Evolutionary conservation across 2,888 invertebrate genomes (phyloP).

Genomic region (Drosophila austrosaltans): DNA sequence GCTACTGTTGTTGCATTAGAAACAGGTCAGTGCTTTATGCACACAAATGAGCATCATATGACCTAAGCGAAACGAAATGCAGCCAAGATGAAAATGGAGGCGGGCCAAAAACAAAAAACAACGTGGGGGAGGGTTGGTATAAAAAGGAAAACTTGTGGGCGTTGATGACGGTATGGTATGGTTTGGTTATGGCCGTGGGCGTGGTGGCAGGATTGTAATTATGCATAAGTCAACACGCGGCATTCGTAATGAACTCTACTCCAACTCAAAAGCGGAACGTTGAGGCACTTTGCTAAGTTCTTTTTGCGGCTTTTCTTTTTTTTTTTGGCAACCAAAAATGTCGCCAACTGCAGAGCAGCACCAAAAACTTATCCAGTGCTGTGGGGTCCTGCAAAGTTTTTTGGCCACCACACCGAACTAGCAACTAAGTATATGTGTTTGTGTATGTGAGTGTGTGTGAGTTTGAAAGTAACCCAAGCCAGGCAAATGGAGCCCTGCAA

Average conservation of each 20-base stretch:
- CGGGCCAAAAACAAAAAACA: not conserved
- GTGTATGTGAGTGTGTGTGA: slow-evolving; percentile 34
- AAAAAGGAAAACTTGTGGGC: slow-evolving; percentile 48
- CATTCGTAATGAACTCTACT: slow-evolving; percentile 78
- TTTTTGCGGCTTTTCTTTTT: slow-evolving; percentile 53
- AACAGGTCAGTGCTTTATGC: slow-evolving; percentile 77
- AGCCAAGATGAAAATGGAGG: slow-evolving; percentile 10
- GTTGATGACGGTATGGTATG: not conserved
- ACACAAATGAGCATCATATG: slow-evolving; percentile 79
- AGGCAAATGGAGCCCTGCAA: slow-evolving; percentile 44
- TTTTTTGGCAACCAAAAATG: slow-evolving; percentile 75
- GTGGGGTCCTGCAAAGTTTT: slow-evolving; percentile 55
- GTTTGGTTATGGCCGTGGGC: slow-evolving; percentile 22
- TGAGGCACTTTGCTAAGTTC: slow-evolving; percentile 68
- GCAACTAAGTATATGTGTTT: slow-evolving; percentile 19
- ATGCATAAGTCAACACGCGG: slow-evolving; percentile 79
- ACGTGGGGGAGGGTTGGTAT: not conserved
- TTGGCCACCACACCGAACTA: slow-evolving; percentile 38
- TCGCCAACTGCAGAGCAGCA: slow-evolving; percentile 67
- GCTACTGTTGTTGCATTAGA: slow-evolving; percentile 61
- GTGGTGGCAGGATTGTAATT: slow-evolving; percentile 68
- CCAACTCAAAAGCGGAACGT: slow-evolving; percentile 63
- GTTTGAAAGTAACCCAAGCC: slow-evolving; percentile 32
- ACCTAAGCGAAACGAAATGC: slow-evolving; percentile 32
- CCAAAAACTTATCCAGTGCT: slow-evolving; percentile 47